These are phyloP conservation scores for Portunus trituberculatus DNA, from an alignment of 1,140 invertebrate species.

Conservation along the genomic window DNA sequence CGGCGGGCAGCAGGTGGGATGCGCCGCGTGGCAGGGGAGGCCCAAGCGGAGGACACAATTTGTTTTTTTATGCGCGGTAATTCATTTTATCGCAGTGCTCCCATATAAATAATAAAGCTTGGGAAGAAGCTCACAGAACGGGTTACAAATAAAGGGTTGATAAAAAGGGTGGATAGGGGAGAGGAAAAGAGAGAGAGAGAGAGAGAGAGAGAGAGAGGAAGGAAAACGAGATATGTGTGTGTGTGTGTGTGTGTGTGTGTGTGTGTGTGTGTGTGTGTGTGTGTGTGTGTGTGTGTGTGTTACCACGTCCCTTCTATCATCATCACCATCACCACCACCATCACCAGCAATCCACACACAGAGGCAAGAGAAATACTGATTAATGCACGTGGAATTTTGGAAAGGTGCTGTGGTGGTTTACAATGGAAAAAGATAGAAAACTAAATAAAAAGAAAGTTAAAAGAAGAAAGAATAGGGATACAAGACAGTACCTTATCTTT, in stretches of 20 bases:
- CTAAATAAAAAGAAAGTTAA: not conserved
- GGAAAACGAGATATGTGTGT: too few relatives aligned
- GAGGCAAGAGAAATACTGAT: not conserved
- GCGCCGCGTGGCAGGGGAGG: not conserved
- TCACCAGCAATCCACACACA: not conserved
- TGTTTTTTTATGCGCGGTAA: conserved; percentile 63
- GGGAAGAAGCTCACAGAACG: conserved; percentile 49
- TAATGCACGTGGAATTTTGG: not conserved
- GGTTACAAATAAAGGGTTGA: conserved; percentile 55
- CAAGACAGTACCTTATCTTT: not conserved
- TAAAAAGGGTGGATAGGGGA: conserved; percentile 27
- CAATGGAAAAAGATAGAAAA: not conserved
- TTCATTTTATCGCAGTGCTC: conserved; percentile 64
- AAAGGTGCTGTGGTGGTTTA: not conserved
- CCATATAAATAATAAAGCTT: conserved; percentile 61
- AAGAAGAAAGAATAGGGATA: not conserved
- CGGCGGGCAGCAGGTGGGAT: not conserved
- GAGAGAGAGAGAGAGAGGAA: not conserved
- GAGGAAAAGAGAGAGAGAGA: not conserved
- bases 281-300: too few relatives aligned
- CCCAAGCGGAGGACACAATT: conserved; percentile 57
- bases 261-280: too few relatives aligned
- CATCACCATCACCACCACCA: not conserved
- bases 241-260: too few relatives aligned
- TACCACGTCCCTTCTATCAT: not conserved